Percentiles rank a stretch among this genome's conserved stretches.
Evolutionary conservation across 2,888 invertebrate species (phyloP).

Genomic region (Andricus quercusramuli): DNA sequence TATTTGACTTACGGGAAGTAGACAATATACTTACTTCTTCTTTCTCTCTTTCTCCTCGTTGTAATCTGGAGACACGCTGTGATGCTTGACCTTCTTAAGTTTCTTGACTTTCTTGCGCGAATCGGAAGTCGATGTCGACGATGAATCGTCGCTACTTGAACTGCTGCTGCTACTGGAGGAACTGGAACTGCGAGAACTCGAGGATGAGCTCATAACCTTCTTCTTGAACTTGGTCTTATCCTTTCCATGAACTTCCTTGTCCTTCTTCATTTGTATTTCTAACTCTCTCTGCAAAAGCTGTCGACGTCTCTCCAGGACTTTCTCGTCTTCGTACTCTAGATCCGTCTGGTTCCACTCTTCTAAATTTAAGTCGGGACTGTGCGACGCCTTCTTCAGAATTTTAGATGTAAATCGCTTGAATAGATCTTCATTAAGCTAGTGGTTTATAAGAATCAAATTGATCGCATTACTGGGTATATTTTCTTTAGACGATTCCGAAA

Average conservation of each 20-base stretch:
- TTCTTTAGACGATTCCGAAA: slow-evolving; percentile 1
- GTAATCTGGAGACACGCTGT: slow-evolving; percentile 84
- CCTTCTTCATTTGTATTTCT: slow-evolving; percentile 89
- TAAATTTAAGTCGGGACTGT: slow-evolving; percentile 84
- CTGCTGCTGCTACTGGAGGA: slow-evolving; percentile 84
- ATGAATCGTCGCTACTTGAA: slow-evolving; percentile 83
- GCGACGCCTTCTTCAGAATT: slow-evolving; percentile 80
- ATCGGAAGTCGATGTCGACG: slow-evolving; percentile 82
- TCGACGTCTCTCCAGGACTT: slow-evolving; percentile 87
- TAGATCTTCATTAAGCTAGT: slow-evolving; percentile 81
- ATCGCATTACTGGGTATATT: not conserved
- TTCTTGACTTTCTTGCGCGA: slow-evolving; percentile 79
- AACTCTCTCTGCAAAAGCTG: slow-evolving; percentile 88
- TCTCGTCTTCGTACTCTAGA: slow-evolving; percentile 90
- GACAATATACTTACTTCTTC: slow-evolving; percentile 64
- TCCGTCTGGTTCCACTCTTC: slow-evolving; percentile 89
- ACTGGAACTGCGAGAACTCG: slow-evolving; percentile 84
- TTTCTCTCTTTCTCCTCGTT: slow-evolving; percentile 81
- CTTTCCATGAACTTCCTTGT: slow-evolving; percentile 85
- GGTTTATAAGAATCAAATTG: slow-evolving; percentile 26
- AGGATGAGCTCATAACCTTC: slow-evolving; percentile 85
- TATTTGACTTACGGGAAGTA: not conserved
- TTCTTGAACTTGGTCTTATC: slow-evolving; percentile 83
- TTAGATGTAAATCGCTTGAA: slow-evolving; percentile 84
- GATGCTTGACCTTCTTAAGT: slow-evolving; percentile 80